Evolutionary conservation across 2,888 invertebrate genomes (phyloP).

Genomic region (Drosophila diplacantha): DNA sequence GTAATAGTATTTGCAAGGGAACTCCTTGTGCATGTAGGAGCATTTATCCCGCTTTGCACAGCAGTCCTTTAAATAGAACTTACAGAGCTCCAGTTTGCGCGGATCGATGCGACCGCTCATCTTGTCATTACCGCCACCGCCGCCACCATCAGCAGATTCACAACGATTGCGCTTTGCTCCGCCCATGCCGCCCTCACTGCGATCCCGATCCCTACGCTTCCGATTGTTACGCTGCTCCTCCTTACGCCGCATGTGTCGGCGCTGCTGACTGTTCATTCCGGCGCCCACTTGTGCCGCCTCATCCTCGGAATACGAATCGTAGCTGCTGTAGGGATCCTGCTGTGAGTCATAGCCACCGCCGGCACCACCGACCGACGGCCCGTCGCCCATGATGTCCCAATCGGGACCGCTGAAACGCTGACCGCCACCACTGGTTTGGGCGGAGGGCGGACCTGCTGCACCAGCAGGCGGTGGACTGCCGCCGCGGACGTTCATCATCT

Average conservation of each 20-base stretch:
- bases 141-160: slow-evolving; percentile 77
- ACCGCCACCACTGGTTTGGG: neutral
- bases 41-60: slow-evolving; percentile 97
- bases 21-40: slow-evolving; percentile 96
- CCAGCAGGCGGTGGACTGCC: slow-evolving; percentile 81
- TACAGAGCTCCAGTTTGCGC: slow-evolving; percentile 95
- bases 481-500: slow-evolving; percentile 88
- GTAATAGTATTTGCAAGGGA: slow-evolving; percentile 98
- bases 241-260: slow-evolving; percentile 70
- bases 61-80: slow-evolving; percentile 96
- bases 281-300: slow-evolving; percentile 33
- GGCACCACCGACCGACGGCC: slow-evolving; percentile 54
- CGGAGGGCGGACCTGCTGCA: neutral
- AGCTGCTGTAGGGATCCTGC: slow-evolving; percentile 80
- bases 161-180: slow-evolving; percentile 79
- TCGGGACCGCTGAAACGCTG: slow-evolving; percentile 34
- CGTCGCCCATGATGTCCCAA: slow-evolving; percentile 42
- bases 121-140: slow-evolving; percentile 78
- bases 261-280: slow-evolving; percentile 70
- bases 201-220: slow-evolving; percentile 78
- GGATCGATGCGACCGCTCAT: slow-evolving; percentile 80
- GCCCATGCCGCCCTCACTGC: slow-evolving; percentile 77
- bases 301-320: slow-evolving; percentile 78
- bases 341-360: slow-evolving; percentile 78
- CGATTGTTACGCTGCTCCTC: slow-evolving; percentile 69